These are phyloP conservation scores for Metaphire vulgaris DNA, from an alignment of 1,140 invertebrate species.

Conservation along the genomic window DNA sequence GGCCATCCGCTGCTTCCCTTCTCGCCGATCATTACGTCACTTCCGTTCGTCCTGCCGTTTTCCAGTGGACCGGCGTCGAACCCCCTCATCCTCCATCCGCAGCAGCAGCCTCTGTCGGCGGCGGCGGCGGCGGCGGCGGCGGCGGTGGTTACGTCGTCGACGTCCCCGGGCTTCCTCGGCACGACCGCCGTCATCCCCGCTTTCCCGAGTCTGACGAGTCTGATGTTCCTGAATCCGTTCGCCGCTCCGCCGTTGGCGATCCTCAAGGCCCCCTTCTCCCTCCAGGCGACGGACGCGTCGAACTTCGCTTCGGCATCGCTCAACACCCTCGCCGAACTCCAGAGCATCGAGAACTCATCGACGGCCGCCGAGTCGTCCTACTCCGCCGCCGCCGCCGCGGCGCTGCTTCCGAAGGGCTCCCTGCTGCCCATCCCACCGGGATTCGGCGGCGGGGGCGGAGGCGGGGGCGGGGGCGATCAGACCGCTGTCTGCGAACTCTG, in stretches of 20 bases:
- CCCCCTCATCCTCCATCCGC: conserved; percentile 16
- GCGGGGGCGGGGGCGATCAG: background rate
- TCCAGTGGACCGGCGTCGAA: background rate
- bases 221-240: conserved; percentile 51
- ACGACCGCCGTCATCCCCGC: background rate
- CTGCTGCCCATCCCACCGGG: background rate
- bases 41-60: background rate
- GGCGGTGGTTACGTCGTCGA: background rate
- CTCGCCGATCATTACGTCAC: background rate
- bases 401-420: background rate
- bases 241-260: conserved; percentile 43
- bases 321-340: conserved; percentile 17
- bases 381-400: background rate
- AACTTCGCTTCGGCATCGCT: background rate
- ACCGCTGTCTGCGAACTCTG: conserved; percentile 47
- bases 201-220: conserved; percentile 30
- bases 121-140: too few relatives aligned
- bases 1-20: background rate
- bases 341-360: background rate
- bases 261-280: background rate
- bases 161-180: background rate
- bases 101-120: too few relatives aligned
- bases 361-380: background rate
- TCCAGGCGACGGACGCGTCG: background rate
- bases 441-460: background rate